Base-by-base conservation (phyloP, 2,113 vertebrate species). In the Alexandromys fortis region DNA sequence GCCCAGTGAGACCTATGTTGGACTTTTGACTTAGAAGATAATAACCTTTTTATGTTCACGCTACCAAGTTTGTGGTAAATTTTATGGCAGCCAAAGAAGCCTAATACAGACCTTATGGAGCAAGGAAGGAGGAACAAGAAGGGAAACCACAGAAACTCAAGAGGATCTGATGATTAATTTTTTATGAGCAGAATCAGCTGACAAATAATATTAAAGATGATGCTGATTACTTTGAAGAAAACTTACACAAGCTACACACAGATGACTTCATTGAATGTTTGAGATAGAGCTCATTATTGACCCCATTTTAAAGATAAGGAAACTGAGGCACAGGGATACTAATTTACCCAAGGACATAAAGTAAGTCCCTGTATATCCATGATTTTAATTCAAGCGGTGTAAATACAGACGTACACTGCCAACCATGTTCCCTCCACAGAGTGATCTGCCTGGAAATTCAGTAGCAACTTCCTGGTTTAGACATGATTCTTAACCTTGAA, bases 21-120 rank as follows among this genome's bases (percentile, higher is more conserved):
- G 75, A 94, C 26, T 85, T 92, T 21, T 85, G 42, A 75, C 35
- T 30, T 45, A 49, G 0, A 91, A 86, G 86, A 58, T 78, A 83
- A 83, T 96, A 68, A 83, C 73, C 42, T 63, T 81, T 33, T 30
- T n/a, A 45, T 93, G 4, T 72, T 95, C 58, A 95, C 75, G 1
- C 5, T 35, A 87, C 38, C 52, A 92, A 82, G 17, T 70, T 45
- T 92, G 16, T 76, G 30, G n/a, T 49, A 33, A 89, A 24, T 85
- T 79, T 73, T 86, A 72, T 49, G n/a, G 22, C 4, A 61, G 70
- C 58, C 77, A 49, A 35, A 88, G 58, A 94, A 94, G 86, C 7
- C 2, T 55, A 90, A 89, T 24, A 86, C 3, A 96, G 73, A 77
- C 4, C 7, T 81, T 17, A 77, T n/a, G 45, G 73, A 82, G 1